Base-by-base conservation (phyloP, 2,797 vertebrate species). In the Ataeniobius toweri region DNA sequence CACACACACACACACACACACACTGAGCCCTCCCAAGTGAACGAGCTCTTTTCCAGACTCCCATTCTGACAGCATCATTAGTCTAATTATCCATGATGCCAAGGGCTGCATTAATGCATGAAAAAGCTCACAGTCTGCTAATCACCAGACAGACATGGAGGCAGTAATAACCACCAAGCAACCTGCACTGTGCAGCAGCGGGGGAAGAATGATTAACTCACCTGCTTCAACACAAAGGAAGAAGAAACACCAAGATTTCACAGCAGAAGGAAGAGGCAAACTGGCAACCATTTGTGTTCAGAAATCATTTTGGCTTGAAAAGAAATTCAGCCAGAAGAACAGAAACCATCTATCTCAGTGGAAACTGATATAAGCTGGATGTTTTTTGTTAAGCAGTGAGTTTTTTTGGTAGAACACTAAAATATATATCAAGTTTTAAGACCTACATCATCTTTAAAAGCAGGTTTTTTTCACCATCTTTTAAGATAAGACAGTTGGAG, bases 71-170 rank as follows among this genome's bases (percentile, higher is more conserved):
- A 75, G 86, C 89, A 93, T 93, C 92, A 94, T 94, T 94, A 94
- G 90, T 93, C 89, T 94, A 95, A 95, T 94, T 94, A 94, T 88
- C 93, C 92, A 90, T 92, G 89, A 94, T 93, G 89, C 89, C 85
- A 81, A 83, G 86, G 89, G 92, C 89, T 90, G 82, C 89, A 89
- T 91, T 91, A 93, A 93, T 85, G 89, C 91, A 93, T 86, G 90
- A 89, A 91, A 91, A 92, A 86, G 77, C 86, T 88, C 83, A 84
- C 88, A 87, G 91, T 84, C 86, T 85, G 84, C 91, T 93, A 91
- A 92, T 93, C 91, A 93, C 83, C 78, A 86, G 84, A 89, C 85
- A 83, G 78, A 90, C 87, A 84, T 78, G 81, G 50, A 87, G 84
- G 89, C 81, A 80, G 78, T 82, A 88, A 87, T 83, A 91, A 86